These are phyloP conservation scores for Aphidius gifuensis DNA, from an alignment of 1,140 invertebrate species.

Conservation along the genomic window DNA sequence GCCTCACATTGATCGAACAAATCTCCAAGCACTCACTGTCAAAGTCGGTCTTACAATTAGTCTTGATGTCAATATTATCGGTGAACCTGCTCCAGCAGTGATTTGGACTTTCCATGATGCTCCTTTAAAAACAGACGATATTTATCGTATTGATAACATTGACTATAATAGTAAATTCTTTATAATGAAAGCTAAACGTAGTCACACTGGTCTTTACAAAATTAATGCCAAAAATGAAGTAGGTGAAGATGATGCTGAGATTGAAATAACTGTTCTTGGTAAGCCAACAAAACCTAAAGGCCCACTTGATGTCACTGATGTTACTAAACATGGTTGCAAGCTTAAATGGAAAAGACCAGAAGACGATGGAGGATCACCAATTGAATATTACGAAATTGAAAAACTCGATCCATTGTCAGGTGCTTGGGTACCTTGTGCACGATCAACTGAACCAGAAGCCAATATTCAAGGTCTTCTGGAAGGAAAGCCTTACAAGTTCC, in stretches of 20 bases:
- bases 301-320: constrained; percentile 83
- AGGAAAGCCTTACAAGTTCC: constrained; percentile 97
- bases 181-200: constrained; percentile 75
- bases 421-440: constrained; percentile 87
- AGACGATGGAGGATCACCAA: constrained; percentile 85
- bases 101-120: constrained; percentile 85
- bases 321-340: constrained; percentile 92
- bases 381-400: constrained; percentile 97
- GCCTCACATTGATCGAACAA: constrained; percentile 88
- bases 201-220: constrained; percentile 86
- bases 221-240: constrained; percentile 91
- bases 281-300: constrained; percentile 61
- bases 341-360: constrained; percentile 91
- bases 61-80: constrained; percentile 88
- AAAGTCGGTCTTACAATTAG: constrained; percentile 90
- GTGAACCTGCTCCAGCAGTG: constrained; percentile 89
- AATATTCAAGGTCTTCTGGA: constrained; percentile 84
- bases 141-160: constrained; percentile 76
- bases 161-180: constrained; percentile 91
- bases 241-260: constrained; percentile 89
- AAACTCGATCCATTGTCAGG: constrained; percentile 92
- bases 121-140: constrained; percentile 65
- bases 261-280: constrained; percentile 84
- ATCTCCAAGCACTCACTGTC: constrained; percentile 77
- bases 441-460: constrained; percentile 74